A percentile compares a stretch with the other conserved stretches of the same genome.
phyloP scores from a whole-genome alignment of 2,888 invertebrate genomes.

The Chrysopilus asiliformis region DNA sequence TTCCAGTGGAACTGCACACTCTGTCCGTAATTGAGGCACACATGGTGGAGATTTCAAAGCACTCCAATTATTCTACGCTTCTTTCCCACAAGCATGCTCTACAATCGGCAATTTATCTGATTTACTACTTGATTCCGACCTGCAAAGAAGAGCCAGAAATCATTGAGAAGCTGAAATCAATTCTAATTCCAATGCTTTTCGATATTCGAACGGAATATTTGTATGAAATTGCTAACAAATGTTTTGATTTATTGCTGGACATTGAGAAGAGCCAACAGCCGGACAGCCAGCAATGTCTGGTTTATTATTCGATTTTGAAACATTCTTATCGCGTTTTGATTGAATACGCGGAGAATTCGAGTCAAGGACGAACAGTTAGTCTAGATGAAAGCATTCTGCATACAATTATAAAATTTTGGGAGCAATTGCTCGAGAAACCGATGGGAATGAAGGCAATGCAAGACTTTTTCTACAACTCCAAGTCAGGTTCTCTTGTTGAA shows the following conservation, averaged over 20 bases:
- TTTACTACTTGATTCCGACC: conserved; percentile 26
- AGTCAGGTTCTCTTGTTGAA: conserved; percentile 57
- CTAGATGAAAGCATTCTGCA: conserved; percentile 30
- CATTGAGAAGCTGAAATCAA: conserved; percentile 24
- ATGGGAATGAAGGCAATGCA: conserved; percentile 72
- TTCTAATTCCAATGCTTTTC: conserved; percentile 50
- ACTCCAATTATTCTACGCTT: conserved; percentile 26
- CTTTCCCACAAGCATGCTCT: conserved; percentile 32
- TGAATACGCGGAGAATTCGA: conserved; percentile 40
- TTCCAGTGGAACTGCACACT: conserved; percentile 33
- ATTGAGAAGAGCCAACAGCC: conserved; percentile 24
- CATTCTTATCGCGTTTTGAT: conserved; percentile 56
- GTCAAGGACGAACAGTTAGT: conserved; percentile 20
- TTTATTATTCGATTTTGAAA: conserved; percentile 49
- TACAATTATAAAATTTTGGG: conserved; percentile 57
- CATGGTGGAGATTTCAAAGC: conserved; percentile 29
- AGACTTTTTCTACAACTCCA: conserved; percentile 57
- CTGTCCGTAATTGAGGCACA: conserved; percentile 34
- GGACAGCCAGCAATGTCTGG: conserved; percentile 50
- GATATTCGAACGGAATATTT: conserved; percentile 65
- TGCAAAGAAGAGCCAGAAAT: conserved; percentile 21
- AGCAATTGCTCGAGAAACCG: conserved; percentile 68
- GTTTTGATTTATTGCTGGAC: conserved; percentile 40
- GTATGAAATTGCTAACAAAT: conserved; percentile 47
- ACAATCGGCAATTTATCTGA: conserved; percentile 28